Percentiles rank a stretch among this genome's conserved stretches.
phyloP scores from a whole-genome alignment of 2,113 vertebrate genomes.

The Rissa tridactyla region DNA sequence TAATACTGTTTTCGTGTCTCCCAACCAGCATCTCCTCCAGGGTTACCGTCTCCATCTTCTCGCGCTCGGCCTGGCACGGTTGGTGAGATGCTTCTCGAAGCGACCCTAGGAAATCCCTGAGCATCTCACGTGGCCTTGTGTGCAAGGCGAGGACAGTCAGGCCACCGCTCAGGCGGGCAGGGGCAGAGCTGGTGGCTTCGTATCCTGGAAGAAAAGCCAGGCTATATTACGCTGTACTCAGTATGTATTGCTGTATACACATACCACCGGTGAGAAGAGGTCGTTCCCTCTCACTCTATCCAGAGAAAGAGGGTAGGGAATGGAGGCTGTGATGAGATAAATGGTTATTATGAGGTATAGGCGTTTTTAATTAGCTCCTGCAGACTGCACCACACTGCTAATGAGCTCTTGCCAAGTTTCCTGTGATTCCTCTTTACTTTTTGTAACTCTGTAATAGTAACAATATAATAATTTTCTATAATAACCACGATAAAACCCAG shows the following conservation, averaged over 20 bases:
- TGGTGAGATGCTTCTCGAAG: neutral
- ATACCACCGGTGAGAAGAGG: neutral
- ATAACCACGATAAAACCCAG: slow-evolving; percentile 48
- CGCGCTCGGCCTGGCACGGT: rapidly evolving
- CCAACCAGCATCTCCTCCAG: neutral
- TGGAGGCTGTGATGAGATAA: slow-evolving; percentile 31
- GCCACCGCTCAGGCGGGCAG: slow-evolving; percentile 60
- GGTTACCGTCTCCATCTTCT: neutral
- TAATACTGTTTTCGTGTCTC: neutral
- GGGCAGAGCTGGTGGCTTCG: slow-evolving; percentile 68
- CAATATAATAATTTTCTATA: slow-evolving; percentile 31
- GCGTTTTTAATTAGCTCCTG: slow-evolving; percentile 56
- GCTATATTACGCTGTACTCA: neutral
- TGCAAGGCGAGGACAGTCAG: slow-evolving; percentile 71
- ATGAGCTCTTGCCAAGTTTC: slow-evolving; percentile 60
- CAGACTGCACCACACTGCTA: slow-evolving; percentile 47
- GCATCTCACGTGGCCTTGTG: neutral
- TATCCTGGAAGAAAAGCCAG: slow-evolving; percentile 47
- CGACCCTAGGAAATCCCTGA: neutral
- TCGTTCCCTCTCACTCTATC: neutral
- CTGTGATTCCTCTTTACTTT: slow-evolving; percentile 42
- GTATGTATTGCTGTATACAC: neutral
- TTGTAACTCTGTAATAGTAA: slow-evolving; percentile 48
- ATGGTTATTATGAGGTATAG: slow-evolving; percentile 49
- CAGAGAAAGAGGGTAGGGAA: neutral